These are phyloP conservation scores for Acronicta aceris DNA, from an alignment of 2,888 invertebrate species.

Conservation along the genomic window DNA sequence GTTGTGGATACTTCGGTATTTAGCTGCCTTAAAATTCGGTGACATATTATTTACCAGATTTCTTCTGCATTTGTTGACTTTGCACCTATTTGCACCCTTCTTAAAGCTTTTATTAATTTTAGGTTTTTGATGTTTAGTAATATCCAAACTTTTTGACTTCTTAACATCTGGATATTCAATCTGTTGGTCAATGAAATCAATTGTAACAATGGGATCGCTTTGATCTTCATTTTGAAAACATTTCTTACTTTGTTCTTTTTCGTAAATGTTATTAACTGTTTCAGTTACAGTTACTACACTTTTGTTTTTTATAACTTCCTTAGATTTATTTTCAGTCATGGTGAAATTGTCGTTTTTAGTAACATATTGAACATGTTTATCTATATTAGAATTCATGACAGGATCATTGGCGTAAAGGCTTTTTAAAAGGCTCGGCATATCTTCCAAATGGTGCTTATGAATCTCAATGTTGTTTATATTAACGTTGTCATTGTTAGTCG, in stretches of 20 bases:
- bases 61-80: conserved; percentile 34
- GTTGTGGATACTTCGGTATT: conserved; percentile 48
- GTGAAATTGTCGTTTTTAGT: conserved; percentile 57
- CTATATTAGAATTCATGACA: conserved; percentile 51
- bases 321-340: conserved; percentile 59
- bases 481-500: conserved; percentile 28
- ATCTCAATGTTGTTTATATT: conserved; percentile 17
- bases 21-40: conserved; percentile 14
- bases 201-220: conserved; percentile 47
- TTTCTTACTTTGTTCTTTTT: conserved; percentile 1
- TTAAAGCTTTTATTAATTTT: conserved; percentile 16
- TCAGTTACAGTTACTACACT: conserved; percentile 3
- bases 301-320: conserved; percentile 18
- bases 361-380: conserved; percentile 40
- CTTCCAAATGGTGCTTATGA: conserved; percentile 40
- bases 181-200: conserved; percentile 53
- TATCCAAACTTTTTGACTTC: conserved; percentile 16
- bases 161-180: conserved; percentile 27
- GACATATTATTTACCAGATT: conserved; percentile 16
- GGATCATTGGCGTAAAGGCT: conserved; percentile 65
- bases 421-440: conserved; percentile 67
- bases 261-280: conserved; percentile 3
- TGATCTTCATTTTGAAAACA: conserved; percentile 36
- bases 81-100: conserved; percentile 13
- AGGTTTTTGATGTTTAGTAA: conserved; percentile 7